Conservation (phyloP, 2,888 invertebrate species). For the Drosophila prolongata region DNA sequence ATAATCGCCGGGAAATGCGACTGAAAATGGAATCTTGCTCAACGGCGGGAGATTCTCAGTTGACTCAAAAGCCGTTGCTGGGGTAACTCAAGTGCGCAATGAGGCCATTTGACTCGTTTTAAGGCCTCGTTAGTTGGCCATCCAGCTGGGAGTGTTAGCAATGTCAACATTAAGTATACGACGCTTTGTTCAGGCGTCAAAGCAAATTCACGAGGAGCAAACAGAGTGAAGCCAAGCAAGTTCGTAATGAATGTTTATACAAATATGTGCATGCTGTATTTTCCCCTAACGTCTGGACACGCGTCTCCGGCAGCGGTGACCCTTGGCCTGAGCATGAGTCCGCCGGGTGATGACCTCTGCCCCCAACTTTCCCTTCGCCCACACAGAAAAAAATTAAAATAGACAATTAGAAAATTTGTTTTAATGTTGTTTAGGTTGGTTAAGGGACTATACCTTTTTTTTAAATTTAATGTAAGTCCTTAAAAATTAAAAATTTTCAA, state of each 20-base stretch:
- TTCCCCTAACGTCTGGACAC: conserved; percentile 39
- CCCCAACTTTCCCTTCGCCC: conserved; percentile 8
- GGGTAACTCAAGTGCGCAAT: conserved; percentile 35
- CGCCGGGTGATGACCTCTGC: conserved; percentile 2
- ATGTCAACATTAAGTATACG: conserved; percentile 61
- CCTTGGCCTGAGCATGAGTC: conserved; percentile 31
- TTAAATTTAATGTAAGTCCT: no score
- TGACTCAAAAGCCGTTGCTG: conserved; percentile 16
- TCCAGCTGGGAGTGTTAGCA: conserved; percentile 27
- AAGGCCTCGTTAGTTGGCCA: conserved; percentile 39
- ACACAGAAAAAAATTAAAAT: neutral
- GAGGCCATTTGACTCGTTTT: conserved; percentile 42
- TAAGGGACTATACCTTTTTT: no score
- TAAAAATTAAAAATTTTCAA: no score
- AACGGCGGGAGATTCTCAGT: conserved; percentile 25
- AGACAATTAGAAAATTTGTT: neutral
- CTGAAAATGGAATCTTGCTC: conserved; percentile 23
- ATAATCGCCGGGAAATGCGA: conserved; percentile 9
- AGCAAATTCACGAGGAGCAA: conserved; percentile 19
- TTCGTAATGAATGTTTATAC: conserved; percentile 48
- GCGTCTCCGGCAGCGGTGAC: conserved; percentile 27
- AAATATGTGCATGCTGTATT: conserved; percentile 30
- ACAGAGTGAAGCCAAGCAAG: conserved; percentile 39
- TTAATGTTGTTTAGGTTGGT: neutral
- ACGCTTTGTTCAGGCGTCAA: conserved; percentile 45